A percentile compares a stretch with the other conserved stretches of the same genome.
Evolutionary conservation across 1,140 invertebrate species (phyloP).

Genomic region (Plectus sambesii): DNA sequence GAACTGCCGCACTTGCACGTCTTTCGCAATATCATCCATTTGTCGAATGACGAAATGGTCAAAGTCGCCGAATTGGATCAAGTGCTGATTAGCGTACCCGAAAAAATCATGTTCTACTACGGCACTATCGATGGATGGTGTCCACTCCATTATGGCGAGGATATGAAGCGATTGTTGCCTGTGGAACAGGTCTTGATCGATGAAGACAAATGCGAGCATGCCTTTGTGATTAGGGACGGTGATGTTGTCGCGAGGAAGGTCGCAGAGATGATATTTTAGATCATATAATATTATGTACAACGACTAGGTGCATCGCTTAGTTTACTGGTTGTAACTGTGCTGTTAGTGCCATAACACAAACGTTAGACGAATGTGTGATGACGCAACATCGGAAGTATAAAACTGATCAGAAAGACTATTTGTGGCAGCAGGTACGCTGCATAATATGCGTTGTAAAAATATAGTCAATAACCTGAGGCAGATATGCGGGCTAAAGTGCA

Average conservation of each 20-base stretch:
- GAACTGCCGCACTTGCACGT: conserved; percentile 22
- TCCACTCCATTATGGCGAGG: conserved; percentile 16
- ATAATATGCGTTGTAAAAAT: no score
- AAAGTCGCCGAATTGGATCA: conserved; percentile 16
- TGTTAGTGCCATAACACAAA: no score
- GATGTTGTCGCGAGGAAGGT: conserved; percentile 23
- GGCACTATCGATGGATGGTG: conserved; percentile 24
- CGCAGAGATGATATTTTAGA: no score
- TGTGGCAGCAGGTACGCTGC: no score
- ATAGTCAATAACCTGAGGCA: no score
- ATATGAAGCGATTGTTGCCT: conserved; percentile 13
- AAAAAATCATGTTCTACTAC: conserved; percentile 21
- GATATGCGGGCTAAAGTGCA: no score
- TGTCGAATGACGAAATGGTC: conserved; percentile 28
- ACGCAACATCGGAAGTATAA: no score
- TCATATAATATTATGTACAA: no score
- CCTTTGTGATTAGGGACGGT: conserved; percentile 26
- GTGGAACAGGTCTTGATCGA: conserved; percentile 20
- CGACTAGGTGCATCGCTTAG: no score
- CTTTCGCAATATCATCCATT: conserved; percentile 28
- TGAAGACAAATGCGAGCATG: conserved; percentile 26
- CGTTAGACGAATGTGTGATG: no score
- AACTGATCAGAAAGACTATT: no score
- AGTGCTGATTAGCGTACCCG: conserved; percentile 9
- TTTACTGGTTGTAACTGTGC: no score